Evolutionary conservation across 1,140 invertebrate species (phyloP).

Genomic region (Trigoniulus corallinus): DNA sequence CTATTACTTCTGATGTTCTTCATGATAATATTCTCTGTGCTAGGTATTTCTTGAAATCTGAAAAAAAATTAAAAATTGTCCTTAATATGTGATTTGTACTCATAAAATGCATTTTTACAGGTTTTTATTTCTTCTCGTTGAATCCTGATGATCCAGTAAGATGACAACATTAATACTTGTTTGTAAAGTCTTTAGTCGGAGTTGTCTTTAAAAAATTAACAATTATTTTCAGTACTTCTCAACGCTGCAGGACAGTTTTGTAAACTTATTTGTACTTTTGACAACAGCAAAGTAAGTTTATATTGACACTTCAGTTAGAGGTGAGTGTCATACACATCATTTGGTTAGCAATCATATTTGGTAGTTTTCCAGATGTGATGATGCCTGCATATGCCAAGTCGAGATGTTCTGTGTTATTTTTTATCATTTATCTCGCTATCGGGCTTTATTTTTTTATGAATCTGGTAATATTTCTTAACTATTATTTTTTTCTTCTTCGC

Average conservation of each 20-base stretch:
- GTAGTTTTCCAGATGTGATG: slow-evolving; percentile 81
- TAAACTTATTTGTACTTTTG: slow-evolving; percentile 73
- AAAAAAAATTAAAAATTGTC: background rate
- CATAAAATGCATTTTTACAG: slow-evolving; percentile 22
- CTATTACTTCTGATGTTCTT: slow-evolving; percentile 67
- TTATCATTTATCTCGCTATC: slow-evolving; percentile 67
- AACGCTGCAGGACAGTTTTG: slow-evolving; percentile 63
- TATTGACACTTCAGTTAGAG: background rate
- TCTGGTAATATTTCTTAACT: slow-evolving; percentile 38
- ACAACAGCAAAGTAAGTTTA: slow-evolving; percentile 76
- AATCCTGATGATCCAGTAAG: slow-evolving; percentile 45
- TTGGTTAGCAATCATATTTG: background rate
- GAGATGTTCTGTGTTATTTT: slow-evolving; percentile 69
- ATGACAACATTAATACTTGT: slow-evolving; percentile 6
- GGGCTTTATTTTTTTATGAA: slow-evolving; percentile 82
- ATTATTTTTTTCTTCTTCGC: slow-evolving; percentile 2
- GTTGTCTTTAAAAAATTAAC: background rate
- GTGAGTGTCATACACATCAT: background rate
- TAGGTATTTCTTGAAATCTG: slow-evolving; percentile 25
- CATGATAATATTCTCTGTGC: slow-evolving; percentile 61
- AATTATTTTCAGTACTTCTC: slow-evolving; percentile 41
- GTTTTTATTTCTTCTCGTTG: slow-evolving; percentile 58
- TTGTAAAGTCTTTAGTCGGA: slow-evolving; percentile 3
- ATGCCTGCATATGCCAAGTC: slow-evolving; percentile 70
- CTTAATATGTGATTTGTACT: slow-evolving; percentile 2